Conservation (phyloP, 2,797 vertebrate species). For the Diceros bicornis region DNA sequence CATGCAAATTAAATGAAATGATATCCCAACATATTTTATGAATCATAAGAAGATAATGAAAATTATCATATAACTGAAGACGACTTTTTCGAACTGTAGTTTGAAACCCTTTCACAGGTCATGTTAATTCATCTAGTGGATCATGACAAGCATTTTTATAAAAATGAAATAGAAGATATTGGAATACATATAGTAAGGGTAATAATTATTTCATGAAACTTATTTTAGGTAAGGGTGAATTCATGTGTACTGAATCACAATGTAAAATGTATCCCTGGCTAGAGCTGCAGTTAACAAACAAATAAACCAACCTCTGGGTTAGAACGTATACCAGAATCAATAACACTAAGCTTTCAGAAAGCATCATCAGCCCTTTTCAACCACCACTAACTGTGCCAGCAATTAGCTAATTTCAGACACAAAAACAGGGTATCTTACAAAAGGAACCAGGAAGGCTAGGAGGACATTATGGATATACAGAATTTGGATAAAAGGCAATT, state of each 20-base stretch:
- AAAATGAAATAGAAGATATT: not conserved
- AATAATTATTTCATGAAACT: not conserved
- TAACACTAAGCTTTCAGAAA: constrained; percentile 35
- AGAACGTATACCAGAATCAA: not conserved
- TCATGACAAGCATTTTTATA: not conserved
- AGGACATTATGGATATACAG: not conserved
- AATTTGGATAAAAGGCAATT: constrained; percentile 28
- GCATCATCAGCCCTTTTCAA: not conserved
- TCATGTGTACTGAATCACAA: not conserved
- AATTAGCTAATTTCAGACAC: constrained; percentile 64
- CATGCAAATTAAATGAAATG: constrained; percentile 28
- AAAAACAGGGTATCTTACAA: constrained; percentile 64
- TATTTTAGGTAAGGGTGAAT: not conserved
- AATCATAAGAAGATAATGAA: not conserved
- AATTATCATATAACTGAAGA: constrained; percentile 15
- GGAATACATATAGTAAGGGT: not conserved
- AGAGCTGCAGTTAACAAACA: constrained; percentile 38
- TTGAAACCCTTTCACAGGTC: not conserved
- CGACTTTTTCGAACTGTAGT: not conserved
- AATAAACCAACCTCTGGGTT: not conserved
- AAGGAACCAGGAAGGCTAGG: constrained; percentile 28
- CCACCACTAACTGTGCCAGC: not conserved
- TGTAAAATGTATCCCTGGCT: not conserved
- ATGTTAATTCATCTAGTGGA: not conserved
- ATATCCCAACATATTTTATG: not conserved